Percentiles rank a stretch among this genome's conserved stretches.
Conservation (phyloP, 2,888 invertebrate species). For the Epirrhoe alternata region DNA sequence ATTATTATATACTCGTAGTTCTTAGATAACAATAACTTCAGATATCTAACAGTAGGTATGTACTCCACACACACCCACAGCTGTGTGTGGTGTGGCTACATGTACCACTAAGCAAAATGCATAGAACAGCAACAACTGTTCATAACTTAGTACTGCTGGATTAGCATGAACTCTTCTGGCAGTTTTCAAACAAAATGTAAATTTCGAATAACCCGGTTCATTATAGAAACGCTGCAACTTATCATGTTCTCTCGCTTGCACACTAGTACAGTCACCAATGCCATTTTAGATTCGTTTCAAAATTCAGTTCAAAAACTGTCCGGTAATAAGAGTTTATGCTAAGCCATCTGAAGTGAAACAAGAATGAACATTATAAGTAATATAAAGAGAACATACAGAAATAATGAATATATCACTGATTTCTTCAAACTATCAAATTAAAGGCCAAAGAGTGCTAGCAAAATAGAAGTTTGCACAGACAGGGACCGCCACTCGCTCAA, state of each 20-base stretch:
- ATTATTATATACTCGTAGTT: constrained; percentile 35
- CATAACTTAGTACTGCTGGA: constrained; percentile 30
- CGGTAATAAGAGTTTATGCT: no score
- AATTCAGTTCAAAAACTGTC: no score
- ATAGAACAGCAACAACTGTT: constrained; percentile 19
- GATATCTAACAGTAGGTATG: constrained; percentile 68
- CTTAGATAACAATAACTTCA: constrained; percentile 60
- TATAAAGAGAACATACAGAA: constrained; percentile 72
- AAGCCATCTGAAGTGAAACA: constrained; percentile 38
- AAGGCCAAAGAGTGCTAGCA: constrained; percentile 60
- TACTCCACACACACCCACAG: constrained; percentile 73
- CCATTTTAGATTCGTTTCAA: no score
- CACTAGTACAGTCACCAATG: no score
- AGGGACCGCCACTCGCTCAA: constrained; percentile 49
- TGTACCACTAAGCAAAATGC: constrained; percentile 27
- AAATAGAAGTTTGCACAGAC: constrained; percentile 54
- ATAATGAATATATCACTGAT: constrained; percentile 63
- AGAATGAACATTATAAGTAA: constrained; percentile 35
- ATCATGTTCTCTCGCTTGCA: no score
- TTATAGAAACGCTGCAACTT: no score
- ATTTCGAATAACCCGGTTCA: no score
- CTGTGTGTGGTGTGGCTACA: constrained; percentile 51
- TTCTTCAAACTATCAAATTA: constrained; percentile 60
- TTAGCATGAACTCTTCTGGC: no score
- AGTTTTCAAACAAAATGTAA: no score